Conservation (phyloP, 2,888 invertebrate species). For the Craniophora ligustri region DNA sequence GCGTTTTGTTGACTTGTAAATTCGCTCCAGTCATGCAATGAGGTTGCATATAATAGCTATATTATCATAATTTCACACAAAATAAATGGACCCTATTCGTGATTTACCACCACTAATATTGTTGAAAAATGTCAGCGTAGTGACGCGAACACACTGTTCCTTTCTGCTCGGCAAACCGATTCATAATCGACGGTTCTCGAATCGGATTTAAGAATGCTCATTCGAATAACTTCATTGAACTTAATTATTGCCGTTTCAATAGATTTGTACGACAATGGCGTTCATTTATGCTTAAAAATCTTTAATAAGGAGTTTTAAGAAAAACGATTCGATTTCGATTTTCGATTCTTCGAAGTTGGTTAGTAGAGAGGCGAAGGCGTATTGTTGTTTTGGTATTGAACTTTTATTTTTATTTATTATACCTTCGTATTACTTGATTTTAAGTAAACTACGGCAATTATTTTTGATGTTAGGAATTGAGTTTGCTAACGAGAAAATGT, state of each 20-base stretch:
- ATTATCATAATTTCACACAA: constrained; percentile 76
- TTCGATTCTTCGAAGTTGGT: not conserved
- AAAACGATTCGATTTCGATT: too few relatives aligned
- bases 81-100: constrained; percentile 71
- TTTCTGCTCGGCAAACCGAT: constrained; percentile 17
- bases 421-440: too few relatives aligned
- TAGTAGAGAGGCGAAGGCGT: too few relatives aligned
- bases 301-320: not conserved
- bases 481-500: too few relatives aligned
- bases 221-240: constrained; percentile 25
- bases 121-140: constrained; percentile 53
- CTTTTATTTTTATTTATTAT: too few relatives aligned
- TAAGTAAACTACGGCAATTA: too few relatives aligned
- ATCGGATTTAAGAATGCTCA: constrained; percentile 18
- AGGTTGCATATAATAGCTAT: constrained; percentile 76
- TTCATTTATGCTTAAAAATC: not conserved
- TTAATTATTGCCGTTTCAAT: constrained; percentile 24
- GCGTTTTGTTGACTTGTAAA: constrained; percentile 66
- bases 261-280: not conserved
- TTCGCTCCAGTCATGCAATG: constrained; percentile 74
- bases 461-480: too few relatives aligned
- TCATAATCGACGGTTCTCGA: constrained; percentile 24
- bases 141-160: constrained; percentile 22
- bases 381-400: too few relatives aligned
- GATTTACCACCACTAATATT: constrained; percentile 69